Evolutionary conservation across 2,888 invertebrate genomes (phyloP), one percentile per base, ranked within the genome.

Genomic region (Entomobrya proxima): DNA sequence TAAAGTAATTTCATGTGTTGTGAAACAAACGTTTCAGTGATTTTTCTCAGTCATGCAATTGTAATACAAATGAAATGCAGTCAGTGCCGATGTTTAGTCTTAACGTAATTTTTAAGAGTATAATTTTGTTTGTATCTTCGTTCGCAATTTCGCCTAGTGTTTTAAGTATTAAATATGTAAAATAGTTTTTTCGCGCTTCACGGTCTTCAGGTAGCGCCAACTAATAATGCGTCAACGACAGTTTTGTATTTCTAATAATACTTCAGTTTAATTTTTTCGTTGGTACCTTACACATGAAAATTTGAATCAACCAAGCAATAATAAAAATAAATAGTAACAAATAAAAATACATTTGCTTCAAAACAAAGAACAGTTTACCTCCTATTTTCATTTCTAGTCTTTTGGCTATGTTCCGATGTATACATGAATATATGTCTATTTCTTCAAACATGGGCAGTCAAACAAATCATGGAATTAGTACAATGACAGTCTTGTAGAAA

Each of bases 1-100:
- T 18, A 9, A 18, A 9, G 13, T 58, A 35, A 64, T 37, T 64
- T 64, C 37, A 21, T 35, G 52, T 35, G 75, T 75, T 75, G 72
- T 37, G 44, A 72, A 61, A 32, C 61, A 55, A 50, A 50, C 7
- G 44, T 40, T 40, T 83, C 75, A 47, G 83, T 83, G 83, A 83
- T 83, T 83, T 83, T 52, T 77, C 47, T 55, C 80, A 82, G 58
- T 83, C 76, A 77, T 47, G 37, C 40, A 58, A 77, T 77, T 37
- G 58, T 77, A 77, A 77, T 58, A 32, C 35, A 55, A 77, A 50
- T 24, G 44, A 40, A 40, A 77, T 58, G 55, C 76, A 83, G 83
- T 76, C 83, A 76, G 55, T 83, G 76, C 67, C 83, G 76, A 75
- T 52, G 52, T 50, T 76, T 83, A 83, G 83, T 76, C 83, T 76